Evolutionary conservation across 2,888 invertebrate species (phyloP).

Genomic region (Allygus modestus): DNA sequence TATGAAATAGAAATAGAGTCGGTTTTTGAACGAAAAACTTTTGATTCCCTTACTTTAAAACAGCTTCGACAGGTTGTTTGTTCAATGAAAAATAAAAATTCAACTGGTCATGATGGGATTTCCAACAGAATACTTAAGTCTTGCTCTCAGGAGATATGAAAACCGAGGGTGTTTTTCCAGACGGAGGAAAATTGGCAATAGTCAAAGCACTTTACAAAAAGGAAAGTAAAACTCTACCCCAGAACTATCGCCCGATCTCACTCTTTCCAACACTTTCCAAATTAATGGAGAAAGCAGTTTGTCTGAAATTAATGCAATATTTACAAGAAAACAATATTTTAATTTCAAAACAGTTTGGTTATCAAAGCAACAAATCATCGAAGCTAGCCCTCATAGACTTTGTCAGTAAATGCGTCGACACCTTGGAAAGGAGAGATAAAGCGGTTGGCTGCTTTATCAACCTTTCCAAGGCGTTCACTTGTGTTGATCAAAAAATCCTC

Average conservation of each 20-base stretch:
- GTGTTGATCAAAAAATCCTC: not conserved
- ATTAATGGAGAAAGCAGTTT: not conserved
- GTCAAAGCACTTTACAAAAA: not conserved
- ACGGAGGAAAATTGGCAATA: not conserved
- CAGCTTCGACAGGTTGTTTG: too few species aligned
- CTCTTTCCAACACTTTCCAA: not conserved
- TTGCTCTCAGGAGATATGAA: not conserved
- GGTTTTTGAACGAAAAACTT: too few species aligned
- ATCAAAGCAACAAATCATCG: not conserved
- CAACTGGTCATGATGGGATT: not conserved
- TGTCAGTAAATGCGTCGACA: constrained; percentile 36
- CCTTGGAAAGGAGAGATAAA: not conserved
- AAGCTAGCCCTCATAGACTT: constrained; percentile 6
- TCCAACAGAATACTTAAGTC: not conserved
- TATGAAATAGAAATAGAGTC: too few species aligned
- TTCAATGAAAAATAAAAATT: not conserved
- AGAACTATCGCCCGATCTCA: constrained; percentile 32
- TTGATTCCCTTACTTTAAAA: too few species aligned
- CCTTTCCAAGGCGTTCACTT: not conserved
- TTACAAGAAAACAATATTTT: not conserved
- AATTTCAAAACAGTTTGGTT: not conserved
- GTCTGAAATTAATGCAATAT: not conserved
- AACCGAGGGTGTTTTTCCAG: not conserved
- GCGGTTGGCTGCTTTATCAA: constrained; percentile 22
- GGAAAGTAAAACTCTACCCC: not conserved